Conservation (phyloP, 2,113 vertebrate species). For the Perca schrenkii region DNA sequence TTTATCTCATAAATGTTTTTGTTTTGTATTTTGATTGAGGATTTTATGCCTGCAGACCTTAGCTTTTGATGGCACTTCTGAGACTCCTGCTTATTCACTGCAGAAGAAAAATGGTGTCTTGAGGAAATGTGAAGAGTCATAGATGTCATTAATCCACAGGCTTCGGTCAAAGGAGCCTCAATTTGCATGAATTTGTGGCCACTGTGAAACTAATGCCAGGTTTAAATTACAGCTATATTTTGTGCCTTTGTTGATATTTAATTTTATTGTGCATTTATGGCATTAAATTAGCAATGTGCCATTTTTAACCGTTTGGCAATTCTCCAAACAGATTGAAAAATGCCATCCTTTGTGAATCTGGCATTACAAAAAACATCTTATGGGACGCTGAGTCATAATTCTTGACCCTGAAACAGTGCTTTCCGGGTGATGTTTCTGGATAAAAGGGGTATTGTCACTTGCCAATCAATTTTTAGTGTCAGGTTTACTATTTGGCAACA, state of each 20-base stretch:
- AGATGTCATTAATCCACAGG: conserved; percentile 44
- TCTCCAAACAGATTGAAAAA: conserved; percentile 9
- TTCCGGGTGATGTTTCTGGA: background rate
- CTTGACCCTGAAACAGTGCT: conserved; percentile 23
- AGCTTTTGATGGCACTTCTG: conserved; percentile 29
- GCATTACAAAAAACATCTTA: conserved; percentile 12
- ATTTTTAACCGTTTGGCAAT: conserved; percentile 17
- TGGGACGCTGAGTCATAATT: background rate
- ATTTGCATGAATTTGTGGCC: conserved; percentile 29
- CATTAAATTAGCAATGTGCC: conserved; percentile 13
- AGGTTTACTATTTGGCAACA: conserved; percentile 54
- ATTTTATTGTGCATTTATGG: conserved; percentile 10
- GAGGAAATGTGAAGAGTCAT: conserved; percentile 48
- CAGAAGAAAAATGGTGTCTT: conserved; percentile 39
- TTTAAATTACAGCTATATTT: conserved; percentile 24
- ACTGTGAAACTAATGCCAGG: conserved; percentile 7
- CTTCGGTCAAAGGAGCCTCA: conserved; percentile 25
- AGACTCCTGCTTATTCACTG: conserved; percentile 42
- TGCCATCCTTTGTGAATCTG: background rate
- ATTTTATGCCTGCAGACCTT: conserved; percentile 44
- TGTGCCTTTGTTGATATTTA: background rate
- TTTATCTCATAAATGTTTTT: conserved; percentile 64
- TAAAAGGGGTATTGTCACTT: conserved; percentile 41
- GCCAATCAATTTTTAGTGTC: conserved; percentile 64
- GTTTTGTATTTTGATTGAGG: conserved; percentile 55